These are phyloP conservation scores for Drosophila falleni DNA, from an alignment of 2,888 invertebrate species.

Conservation along the genomic window DNA sequence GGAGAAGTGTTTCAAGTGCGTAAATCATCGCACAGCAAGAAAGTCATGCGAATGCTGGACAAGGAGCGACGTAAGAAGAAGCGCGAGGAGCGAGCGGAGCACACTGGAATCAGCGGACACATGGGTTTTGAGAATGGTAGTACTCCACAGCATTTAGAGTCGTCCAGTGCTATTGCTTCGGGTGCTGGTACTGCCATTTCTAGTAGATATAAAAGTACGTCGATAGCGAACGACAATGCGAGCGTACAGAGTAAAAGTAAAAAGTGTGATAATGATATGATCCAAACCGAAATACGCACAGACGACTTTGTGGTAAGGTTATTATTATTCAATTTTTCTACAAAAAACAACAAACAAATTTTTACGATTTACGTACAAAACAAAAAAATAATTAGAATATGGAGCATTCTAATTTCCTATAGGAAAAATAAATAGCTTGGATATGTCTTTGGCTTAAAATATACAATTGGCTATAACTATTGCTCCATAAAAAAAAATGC, in stretches of 20 bases:
- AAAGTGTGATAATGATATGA: conserved; percentile 86
- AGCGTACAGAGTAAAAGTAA: conserved; percentile 84
- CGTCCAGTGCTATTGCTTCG: conserved; percentile 59
- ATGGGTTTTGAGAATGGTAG: conserved; percentile 65
- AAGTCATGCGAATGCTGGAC: conserved; percentile 93
- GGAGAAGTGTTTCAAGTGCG: conserved; percentile 97
- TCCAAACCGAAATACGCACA: conserved; percentile 89
- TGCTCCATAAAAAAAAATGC: background rate
- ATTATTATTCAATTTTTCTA: conserved; percentile 85
- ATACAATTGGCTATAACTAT: conserved; percentile 13
- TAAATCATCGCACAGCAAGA: conserved; percentile 97
- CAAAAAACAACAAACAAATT: conserved; percentile 53
- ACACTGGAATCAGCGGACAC: conserved; percentile 34
- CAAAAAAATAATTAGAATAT: conserved; percentile 31
- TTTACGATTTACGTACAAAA: conserved; percentile 43
- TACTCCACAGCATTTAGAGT: conserved; percentile 73
- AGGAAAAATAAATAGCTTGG: conserved; percentile 16
- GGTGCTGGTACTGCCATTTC: conserved; percentile 47
- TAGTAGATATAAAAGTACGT: conserved; percentile 71
- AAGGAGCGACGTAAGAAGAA: conserved; percentile 88
- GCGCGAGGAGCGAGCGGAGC: conserved; percentile 77
- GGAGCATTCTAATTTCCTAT: conserved; percentile 23
- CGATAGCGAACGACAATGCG: conserved; percentile 48
- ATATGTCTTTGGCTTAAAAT: conserved; percentile 39
- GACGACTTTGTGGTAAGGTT: conserved; percentile 89